phyloP scores from a whole-genome alignment of 2,888 invertebrate species.

The Cenopis cana region DNA sequence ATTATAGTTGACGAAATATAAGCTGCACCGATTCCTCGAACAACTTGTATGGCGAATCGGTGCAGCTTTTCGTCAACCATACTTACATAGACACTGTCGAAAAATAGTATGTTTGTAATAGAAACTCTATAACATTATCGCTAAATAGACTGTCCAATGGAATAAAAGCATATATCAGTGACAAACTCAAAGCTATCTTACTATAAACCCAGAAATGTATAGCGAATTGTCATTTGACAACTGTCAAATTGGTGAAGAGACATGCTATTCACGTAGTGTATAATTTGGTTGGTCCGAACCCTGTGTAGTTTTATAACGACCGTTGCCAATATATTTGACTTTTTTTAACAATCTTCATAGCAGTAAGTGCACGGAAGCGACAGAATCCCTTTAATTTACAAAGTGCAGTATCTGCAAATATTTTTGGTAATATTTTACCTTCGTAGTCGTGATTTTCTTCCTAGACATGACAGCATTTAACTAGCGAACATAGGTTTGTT shows the following conservation, averaged over 20 bases:
- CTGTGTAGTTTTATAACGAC: slow-evolving; percentile 63
- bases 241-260: background rate
- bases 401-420: slow-evolving; percentile 77
- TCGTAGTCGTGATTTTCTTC: slow-evolving; percentile 51
- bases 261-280: slow-evolving; percentile 56
- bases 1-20: too few species aligned
- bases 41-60: too few species aligned
- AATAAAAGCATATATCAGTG: too few species aligned
- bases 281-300: slow-evolving; percentile 65
- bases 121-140: too few species aligned
- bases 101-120: too few species aligned
- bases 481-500: slow-evolving; percentile 72
- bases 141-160: too few species aligned
- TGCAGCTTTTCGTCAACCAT: too few species aligned
- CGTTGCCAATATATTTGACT: slow-evolving; percentile 80
- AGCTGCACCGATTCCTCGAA: too few species aligned
- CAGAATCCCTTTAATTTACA: slow-evolving; percentile 56
- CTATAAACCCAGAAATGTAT: background rate
- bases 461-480: slow-evolving; percentile 73
- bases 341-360: slow-evolving; percentile 73
- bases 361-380: slow-evolving; percentile 76
- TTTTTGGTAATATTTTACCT: slow-evolving; percentile 78
- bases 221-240: background rate
- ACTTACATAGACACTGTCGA: too few species aligned
- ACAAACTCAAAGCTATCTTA: too few species aligned